Conservation (phyloP, 1,140 invertebrate species). For the Aporrectodea caliginosa region DNA sequence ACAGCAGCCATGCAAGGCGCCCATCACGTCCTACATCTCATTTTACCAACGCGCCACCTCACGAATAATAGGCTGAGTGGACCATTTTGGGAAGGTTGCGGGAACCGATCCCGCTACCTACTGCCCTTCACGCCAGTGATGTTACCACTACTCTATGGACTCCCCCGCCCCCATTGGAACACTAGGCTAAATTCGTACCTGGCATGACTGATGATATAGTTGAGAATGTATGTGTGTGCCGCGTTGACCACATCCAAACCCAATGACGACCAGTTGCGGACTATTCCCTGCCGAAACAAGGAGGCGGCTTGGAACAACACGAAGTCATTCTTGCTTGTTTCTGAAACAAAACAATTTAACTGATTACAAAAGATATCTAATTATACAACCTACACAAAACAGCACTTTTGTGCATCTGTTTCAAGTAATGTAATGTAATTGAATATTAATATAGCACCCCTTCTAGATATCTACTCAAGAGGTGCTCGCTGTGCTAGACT, state of each 20-base stretch:
- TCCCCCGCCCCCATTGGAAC: too few species aligned
- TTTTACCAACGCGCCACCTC: too few species aligned
- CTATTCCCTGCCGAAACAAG: constrained; percentile 75
- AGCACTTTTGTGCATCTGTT: too few species aligned
- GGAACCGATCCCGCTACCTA: too few species aligned
- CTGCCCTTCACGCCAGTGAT: too few species aligned
- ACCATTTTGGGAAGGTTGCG: too few species aligned
- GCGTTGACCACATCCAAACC: constrained; percentile 65
- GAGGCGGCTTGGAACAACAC: constrained; percentile 81
- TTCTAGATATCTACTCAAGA: too few species aligned
- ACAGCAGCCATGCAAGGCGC: too few species aligned
- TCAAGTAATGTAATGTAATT: background rate
- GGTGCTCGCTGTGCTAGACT: background rate
- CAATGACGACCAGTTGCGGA: constrained; percentile 75
- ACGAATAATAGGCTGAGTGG: too few species aligned
- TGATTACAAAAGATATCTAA: background rate
- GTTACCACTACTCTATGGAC: too few species aligned
- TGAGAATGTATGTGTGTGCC: constrained; percentile 72
- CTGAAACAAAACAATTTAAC: constrained; percentile 51
- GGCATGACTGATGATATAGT: constrained; percentile 69
- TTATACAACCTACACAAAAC: background rate
- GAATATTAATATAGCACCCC: too few species aligned
- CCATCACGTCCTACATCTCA: too few species aligned
- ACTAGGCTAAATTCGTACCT: constrained; percentile 38
- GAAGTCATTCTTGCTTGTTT: constrained; percentile 73